Conservation (phyloP, 2,888 invertebrate genomes). For the Galerucella pusilla region DNA sequence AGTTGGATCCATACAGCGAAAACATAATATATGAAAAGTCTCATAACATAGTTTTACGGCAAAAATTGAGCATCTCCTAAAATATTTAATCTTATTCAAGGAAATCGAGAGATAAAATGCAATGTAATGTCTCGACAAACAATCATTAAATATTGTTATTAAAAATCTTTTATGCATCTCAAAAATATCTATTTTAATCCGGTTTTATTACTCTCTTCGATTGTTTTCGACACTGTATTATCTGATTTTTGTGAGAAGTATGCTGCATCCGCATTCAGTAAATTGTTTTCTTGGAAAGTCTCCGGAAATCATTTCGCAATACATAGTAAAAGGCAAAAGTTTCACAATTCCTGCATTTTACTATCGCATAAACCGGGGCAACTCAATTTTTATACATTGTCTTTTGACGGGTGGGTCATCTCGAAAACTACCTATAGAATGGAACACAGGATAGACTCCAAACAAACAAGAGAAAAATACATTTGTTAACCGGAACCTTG, state of each 20-base stretch:
- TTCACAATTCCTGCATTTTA: constrained; percentile 44
- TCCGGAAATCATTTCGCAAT: constrained; percentile 33
- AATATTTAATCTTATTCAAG: no score
- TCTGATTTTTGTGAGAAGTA: constrained; percentile 21
- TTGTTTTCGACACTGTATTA: constrained; percentile 19
- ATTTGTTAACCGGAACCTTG: no score
- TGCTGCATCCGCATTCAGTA: constrained; percentile 13
- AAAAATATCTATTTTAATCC: constrained; percentile 3
- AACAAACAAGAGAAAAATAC: no score
- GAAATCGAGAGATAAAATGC: not conserved
- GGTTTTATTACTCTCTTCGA: constrained; percentile 14
- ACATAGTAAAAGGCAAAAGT: constrained; percentile 40
- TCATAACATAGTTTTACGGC: no score
- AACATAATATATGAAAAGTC: no score
- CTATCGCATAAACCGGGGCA: constrained; percentile 53
- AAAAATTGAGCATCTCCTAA: no score
- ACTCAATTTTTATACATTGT: constrained; percentile 55
- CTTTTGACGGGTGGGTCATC: constrained; percentile 29
- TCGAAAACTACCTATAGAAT: no score
- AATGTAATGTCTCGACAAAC: not conserved
- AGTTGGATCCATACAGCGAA: no score
- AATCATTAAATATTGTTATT: not conserved
- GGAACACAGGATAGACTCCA: no score
- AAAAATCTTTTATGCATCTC: not conserved
- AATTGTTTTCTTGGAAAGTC: constrained; percentile 28